Conservation (phyloP, 1,140 invertebrate genomes). For the Drosophila baimaii region DNA sequence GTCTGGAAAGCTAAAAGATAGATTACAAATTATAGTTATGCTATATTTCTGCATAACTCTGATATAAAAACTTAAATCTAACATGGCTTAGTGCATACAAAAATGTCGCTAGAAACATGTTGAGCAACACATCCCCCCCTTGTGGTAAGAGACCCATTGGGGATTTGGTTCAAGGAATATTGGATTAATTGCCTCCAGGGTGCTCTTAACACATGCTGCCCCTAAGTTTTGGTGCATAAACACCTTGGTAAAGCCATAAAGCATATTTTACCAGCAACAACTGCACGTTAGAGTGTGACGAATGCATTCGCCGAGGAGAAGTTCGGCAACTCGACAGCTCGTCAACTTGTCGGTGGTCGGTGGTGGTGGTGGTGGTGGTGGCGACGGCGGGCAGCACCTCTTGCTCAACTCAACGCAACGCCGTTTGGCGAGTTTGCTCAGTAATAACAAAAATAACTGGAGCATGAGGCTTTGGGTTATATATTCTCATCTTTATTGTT, state of each 20-base stretch:
- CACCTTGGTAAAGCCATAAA: not conserved
- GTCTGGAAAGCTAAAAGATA: too few species aligned
- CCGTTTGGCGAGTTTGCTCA: conserved; percentile 21
- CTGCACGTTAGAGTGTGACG: conserved; percentile 2
- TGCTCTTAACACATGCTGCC: not conserved
- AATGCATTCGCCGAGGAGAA: conserved; percentile 19
- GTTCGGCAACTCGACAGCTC: conserved; percentile 12
- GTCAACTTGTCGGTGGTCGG: conserved; percentile 6
- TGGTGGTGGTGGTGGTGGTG: too few species aligned
- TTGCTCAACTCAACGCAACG: conserved; percentile 9
- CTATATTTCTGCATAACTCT: too few species aligned
- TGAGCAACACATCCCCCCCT: not conserved
- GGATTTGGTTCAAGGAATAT: not conserved
- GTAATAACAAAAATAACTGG: conserved; percentile 39
- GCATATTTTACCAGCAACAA: not conserved
- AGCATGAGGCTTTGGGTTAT: conserved; percentile 38
- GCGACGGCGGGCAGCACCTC: too few species aligned
- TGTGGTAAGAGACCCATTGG: not conserved
- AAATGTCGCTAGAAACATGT: not conserved
- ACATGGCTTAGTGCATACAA: not conserved
- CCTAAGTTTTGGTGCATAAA: not conserved
- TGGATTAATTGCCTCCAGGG: not conserved
- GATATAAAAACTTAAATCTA: not conserved
- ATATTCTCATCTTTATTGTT: conserved; percentile 25
- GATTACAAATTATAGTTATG: not conserved